Conservation (phyloP, 2,797 vertebrate species). For the Arnoldichthys spilopterus region DNA sequence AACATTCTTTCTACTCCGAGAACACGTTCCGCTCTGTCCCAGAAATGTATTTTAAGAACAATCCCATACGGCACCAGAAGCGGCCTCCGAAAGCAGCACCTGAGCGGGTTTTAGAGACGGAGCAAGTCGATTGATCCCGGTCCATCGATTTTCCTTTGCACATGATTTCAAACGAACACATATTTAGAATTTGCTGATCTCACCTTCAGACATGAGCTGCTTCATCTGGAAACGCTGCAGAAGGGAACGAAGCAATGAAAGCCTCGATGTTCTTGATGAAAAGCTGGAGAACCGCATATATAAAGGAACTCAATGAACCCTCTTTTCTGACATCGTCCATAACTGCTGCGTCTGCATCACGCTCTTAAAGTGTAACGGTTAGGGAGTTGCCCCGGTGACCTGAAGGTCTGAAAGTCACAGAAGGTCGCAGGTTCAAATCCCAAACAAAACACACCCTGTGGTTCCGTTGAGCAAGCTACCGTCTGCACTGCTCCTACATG, state of each 20-base stretch:
- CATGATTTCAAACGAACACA: not conserved
- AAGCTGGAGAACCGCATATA: not conserved
- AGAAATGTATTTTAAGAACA: constrained; percentile 62
- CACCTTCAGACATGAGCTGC: not conserved
- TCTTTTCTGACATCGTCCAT: too few species aligned
- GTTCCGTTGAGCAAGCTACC: too few species aligned
- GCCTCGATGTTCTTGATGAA: too few species aligned
- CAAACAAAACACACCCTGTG: too few species aligned
- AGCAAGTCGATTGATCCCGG: constrained; percentile 19
- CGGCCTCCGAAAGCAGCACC: constrained; percentile 45
- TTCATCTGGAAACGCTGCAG: not conserved
- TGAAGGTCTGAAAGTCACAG: too few species aligned
- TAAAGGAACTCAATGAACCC: too few species aligned
- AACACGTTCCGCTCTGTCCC: constrained; percentile 50
- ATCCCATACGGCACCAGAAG: constrained; percentile 36
- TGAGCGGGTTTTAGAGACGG: constrained; percentile 50
- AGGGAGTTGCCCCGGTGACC: too few species aligned
- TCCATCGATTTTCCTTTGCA: not conserved
- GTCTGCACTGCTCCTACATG: too few species aligned
- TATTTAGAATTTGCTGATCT: not conserved
- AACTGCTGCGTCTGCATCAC: too few species aligned
- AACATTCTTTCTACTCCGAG: constrained; percentile 44
- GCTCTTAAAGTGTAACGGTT: too few species aligned
- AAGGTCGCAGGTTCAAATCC: too few species aligned
- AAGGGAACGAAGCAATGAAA: not conserved